Percentiles rank a stretch among this genome's conserved stretches.
Conservation (phyloP, 2,797 vertebrate species). For the Denticeps clupeoides region DNA sequence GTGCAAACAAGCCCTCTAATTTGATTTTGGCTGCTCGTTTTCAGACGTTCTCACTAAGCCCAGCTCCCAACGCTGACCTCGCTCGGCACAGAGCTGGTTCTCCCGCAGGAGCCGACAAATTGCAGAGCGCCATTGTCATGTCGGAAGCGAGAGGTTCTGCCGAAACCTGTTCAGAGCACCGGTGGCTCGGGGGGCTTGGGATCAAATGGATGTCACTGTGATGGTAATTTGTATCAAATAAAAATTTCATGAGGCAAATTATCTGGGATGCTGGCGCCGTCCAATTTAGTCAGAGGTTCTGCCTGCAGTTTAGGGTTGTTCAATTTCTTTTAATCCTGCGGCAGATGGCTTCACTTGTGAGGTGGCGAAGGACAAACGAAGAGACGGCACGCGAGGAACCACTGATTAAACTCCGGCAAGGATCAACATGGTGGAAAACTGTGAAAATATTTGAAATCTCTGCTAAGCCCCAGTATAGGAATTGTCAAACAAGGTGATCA, state of each 20-base stretch:
- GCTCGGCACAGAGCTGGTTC: constrained; percentile 3
- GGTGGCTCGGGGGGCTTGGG: background rate
- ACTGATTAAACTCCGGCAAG: too few relatives aligned
- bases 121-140: background rate
- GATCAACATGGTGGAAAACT: too few relatives aligned
- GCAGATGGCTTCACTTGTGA: too few relatives aligned
- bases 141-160: too few relatives aligned
- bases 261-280: background rate
- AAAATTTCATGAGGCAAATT: constrained; percentile 14
- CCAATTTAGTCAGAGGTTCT: constrained; percentile 12
- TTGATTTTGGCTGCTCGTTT: constrained; percentile 9
- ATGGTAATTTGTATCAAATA: constrained; percentile 15
- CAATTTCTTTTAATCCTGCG: background rate
- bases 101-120: background rate
- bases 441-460: too few relatives aligned
- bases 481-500: too few relatives aligned
- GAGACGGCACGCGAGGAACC: too few relatives aligned
- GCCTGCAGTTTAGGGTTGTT: constrained; percentile 1
- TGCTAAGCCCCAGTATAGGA: too few relatives aligned
- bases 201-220: constrained; percentile 15
- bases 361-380: too few relatives aligned
- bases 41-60: constrained; percentile 9
- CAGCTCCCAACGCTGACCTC: constrained; percentile 8
- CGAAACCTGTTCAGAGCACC: too few relatives aligned
- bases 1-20: constrained; percentile 3